Conservation (phyloP, 1,140 invertebrate species). For the Lethocerus indicus region DNA sequence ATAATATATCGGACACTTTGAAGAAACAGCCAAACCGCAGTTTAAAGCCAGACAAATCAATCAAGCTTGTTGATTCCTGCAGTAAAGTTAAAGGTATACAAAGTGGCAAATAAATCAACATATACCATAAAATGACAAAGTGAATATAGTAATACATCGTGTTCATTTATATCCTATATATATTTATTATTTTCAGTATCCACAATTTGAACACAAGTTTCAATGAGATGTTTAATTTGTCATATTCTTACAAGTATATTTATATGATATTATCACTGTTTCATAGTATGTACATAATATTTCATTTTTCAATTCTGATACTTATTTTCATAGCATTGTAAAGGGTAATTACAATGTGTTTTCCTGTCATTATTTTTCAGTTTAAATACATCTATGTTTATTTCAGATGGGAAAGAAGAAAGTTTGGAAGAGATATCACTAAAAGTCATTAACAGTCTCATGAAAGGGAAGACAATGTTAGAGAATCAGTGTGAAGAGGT, state of each 20-base stretch:
- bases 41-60: slow-evolving; percentile 13
- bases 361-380: slow-evolving; percentile 7
- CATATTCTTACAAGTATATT: no score
- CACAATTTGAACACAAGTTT: no score
- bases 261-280: background rate
- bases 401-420: slow-evolving; percentile 28
- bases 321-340: background rate
- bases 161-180: no score
- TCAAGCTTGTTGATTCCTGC: slow-evolving; percentile 10
- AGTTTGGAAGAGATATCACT: slow-evolving; percentile 63
- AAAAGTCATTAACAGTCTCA: slow-evolving; percentile 45
- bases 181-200: no score
- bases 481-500: background rate
- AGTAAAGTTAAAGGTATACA: slow-evolving; percentile 5
- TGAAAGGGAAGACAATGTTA: slow-evolving; percentile 28
- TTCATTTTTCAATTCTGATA: background rate
- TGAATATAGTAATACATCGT: no score
- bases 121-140: no score
- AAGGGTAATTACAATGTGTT: no score
- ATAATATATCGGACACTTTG: slow-evolving; percentile 15
- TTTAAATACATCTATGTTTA: slow-evolving; percentile 2
- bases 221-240: no score
- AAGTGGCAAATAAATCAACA: no score
- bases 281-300: background rate
- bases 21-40: slow-evolving; percentile 14